Base-by-base conservation (phyloP, 2,797 vertebrate species). In the Benthosema pterotum region DNA sequence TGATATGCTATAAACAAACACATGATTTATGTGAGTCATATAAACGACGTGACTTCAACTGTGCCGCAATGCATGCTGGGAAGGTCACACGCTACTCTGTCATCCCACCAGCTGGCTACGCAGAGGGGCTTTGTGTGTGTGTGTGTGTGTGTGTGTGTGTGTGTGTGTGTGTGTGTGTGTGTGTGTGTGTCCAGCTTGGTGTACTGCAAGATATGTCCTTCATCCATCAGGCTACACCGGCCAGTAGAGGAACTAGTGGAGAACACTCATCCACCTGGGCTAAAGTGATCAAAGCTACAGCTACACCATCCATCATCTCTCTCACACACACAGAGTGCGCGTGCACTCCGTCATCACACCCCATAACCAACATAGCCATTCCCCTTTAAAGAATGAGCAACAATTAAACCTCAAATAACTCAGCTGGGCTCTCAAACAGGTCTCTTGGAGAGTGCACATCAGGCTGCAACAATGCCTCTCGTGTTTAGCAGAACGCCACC, bases 11-110 rank as follows among this genome's bases (percentile, higher is more conserved):
- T 79, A 83, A 75, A 83, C 90, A 93, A 93, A 82, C 92, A 88
- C 76, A 85, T 92, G 93, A 96, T 96, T 96, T 95, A 97, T 96
- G 93, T 88, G 90, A 87, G 83, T 89, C 92, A 92, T 90, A 93
- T 93, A 94, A 94, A 96, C 89, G 80, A 92, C 80, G 84, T 58
- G 63, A 91, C 92, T 92, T 76, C 91, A 90, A 86, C 71, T 63
- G 78, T 71, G 57, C 82, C 71, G 87, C 87, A 82, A 42, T 90
- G 89, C 82, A 78, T 72, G 87, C 89, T 84, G 89, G 85, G 87
- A 91, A 92, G 90, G 91, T 91, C 89, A 89, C 78, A 69, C 74
- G 81, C 78, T 84, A 87, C 83, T 92, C 74, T 82, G 88, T 92
- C 88, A 90, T 90, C 79, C 79, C 72, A 77, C 53, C 65, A 70